phyloP scores from a whole-genome alignment of 2,888 invertebrate species.

The Xanthorhoe designata region DNA sequence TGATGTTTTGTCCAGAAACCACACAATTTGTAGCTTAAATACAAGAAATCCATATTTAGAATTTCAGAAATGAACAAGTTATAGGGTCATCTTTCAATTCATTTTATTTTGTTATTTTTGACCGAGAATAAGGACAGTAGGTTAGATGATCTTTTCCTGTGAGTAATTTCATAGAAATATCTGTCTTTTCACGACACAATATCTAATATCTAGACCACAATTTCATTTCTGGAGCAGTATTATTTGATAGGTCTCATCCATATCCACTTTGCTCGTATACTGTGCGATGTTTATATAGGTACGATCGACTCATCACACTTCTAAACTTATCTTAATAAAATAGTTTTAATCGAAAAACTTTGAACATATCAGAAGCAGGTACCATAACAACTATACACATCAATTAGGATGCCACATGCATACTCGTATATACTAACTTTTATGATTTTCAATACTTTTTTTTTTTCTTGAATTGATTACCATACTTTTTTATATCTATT shows the following conservation, averaged over 20 bases:
- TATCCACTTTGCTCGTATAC: conserved; percentile 12
- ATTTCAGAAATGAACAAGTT: not conserved
- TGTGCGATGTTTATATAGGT: not conserved
- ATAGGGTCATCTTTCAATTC: not conserved
- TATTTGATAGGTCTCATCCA: conserved; percentile 21
- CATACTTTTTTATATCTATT: not conserved
- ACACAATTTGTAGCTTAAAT: not conserved
- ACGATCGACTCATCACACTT: conserved; percentile 8
- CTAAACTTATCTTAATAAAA: conserved; percentile 15
- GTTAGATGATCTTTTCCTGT: too few species aligned
- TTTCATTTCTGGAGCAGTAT: not conserved
- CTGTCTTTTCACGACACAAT: not conserved
- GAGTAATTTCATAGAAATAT: not conserved
- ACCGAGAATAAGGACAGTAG: not conserved
- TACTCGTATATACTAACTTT: not conserved
- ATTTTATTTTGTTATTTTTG: not conserved
- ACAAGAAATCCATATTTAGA: not conserved
- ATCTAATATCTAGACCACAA: conserved; percentile 2
- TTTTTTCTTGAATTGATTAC: not conserved
- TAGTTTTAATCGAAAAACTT: conserved; percentile 37
- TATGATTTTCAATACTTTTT: not conserved
- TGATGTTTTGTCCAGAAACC: not conserved
- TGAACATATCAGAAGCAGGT: conserved; percentile 15
- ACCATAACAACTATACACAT: conserved; percentile 9
- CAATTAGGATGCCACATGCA: not conserved